These are phyloP conservation scores for Sterrhoptilus dennistouni DNA, from an alignment of 2,113 vertebrate genomes.

Conservation along the genomic window DNA sequence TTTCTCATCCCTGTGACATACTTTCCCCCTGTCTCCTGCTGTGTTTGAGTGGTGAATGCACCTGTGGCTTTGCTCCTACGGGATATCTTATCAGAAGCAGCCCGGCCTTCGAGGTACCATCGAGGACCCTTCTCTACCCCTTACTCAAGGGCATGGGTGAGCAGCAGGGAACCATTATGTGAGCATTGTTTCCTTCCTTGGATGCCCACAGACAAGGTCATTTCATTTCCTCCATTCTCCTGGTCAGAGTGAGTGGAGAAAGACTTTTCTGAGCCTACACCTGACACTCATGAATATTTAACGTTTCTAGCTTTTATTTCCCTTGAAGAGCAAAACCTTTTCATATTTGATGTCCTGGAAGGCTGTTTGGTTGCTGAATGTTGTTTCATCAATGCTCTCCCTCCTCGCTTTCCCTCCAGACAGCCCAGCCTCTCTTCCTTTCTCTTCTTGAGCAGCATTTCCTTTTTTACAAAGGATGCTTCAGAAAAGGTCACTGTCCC, in stretches of 20 bases:
- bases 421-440: neutral
- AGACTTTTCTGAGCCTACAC: neutral
- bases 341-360: slow-evolving; percentile 57
- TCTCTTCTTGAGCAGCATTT: neutral
- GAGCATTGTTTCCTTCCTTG: neutral
- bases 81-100: neutral
- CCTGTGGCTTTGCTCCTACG: neutral
- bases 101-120: neutral
- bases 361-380: slow-evolving; percentile 22
- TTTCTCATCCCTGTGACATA: neutral
- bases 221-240: neutral
- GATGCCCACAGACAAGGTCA: neutral
- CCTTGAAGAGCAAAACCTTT: slow-evolving; percentile 56
- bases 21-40: neutral
- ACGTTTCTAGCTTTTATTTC: slow-evolving; percentile 46
- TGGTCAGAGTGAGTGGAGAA: neutral
- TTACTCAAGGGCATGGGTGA: neutral
- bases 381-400: neutral
- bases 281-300: slow-evolving; percentile 59
- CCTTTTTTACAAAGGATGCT: slow-evolving; percentile 11
- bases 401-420: neutral
- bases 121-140: neutral
- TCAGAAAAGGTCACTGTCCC: slow-evolving; percentile 65
- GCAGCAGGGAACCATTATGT: neutral
- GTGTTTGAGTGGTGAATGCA: accelerated